phyloP scores from a whole-genome alignment of 2,113 vertebrate genomes.

The Microcebus griseorufus region DNA sequence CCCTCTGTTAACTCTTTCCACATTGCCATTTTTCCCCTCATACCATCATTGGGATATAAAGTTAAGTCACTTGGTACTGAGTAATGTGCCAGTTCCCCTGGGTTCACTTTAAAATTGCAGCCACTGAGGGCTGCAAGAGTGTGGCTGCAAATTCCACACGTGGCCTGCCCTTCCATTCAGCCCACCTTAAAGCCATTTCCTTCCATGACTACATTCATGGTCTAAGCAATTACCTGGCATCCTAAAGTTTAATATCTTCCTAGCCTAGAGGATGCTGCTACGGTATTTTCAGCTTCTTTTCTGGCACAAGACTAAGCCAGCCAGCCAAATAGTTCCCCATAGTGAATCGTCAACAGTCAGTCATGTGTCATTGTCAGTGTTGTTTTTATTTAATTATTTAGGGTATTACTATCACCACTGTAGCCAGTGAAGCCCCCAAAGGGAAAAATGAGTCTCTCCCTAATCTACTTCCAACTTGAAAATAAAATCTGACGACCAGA shows the following conservation, averaged over 20 bases:
- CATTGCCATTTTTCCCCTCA: background rate
- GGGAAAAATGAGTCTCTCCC: constrained; percentile 8
- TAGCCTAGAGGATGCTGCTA: background rate
- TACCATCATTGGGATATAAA: background rate
- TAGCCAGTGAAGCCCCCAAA: background rate
- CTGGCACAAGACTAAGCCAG: constrained; percentile 30
- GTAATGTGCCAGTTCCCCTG: background rate
- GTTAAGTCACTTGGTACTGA: background rate
- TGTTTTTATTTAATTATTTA: constrained; percentile 57
- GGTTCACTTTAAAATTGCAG: background rate
- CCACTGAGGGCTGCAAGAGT: background rate
- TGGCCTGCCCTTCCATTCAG: background rate
- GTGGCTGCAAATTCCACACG: background rate
- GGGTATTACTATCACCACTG: background rate
- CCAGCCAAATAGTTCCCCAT: background rate
- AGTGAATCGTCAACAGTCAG: background rate
- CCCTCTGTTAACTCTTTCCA: background rate
- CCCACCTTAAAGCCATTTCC: constrained; percentile 10
- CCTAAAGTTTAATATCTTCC: background rate
- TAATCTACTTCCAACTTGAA: constrained; percentile 33
- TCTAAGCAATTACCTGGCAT: constrained; percentile 23
- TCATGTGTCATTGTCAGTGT: constrained; percentile 45
- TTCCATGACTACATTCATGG: background rate
- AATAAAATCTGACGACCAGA: constrained; percentile 50
- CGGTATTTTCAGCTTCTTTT: constrained; percentile 2